Conservation (phyloP, 1,140 invertebrate genomes). For the Listronotus bonariensis region DNA sequence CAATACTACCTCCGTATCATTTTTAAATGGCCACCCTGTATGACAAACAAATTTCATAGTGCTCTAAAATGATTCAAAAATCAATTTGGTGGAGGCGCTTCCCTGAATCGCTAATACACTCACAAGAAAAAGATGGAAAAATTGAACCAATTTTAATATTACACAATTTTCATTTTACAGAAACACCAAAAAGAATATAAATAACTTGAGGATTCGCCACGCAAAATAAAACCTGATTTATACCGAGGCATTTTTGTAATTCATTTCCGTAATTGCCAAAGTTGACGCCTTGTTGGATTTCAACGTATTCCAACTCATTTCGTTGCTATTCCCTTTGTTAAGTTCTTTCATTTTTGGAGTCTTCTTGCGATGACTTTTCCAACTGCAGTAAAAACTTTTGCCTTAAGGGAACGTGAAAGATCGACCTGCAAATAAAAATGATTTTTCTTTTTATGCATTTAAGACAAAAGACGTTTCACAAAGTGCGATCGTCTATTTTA, state of each 20-base stretch:
- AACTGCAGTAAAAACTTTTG: constrained; percentile 48
- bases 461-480: constrained; percentile 22
- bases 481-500: constrained; percentile 4
- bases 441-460: constrained; percentile 34
- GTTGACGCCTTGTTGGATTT: constrained; percentile 45
- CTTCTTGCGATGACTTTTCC: constrained; percentile 39
- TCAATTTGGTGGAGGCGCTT: no score
- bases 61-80: no score
- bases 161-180: no score
- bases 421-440: constrained; percentile 39
- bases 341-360: constrained; percentile 43
- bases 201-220: constrained; percentile 16
- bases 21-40: no score
- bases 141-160: no score
- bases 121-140: no score
- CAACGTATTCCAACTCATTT: constrained; percentile 47
- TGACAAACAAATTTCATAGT: no score
- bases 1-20: no score
- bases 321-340: constrained; percentile 43
- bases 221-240: constrained; percentile 38
- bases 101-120: no score
- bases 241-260: constrained; percentile 38
- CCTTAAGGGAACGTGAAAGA: constrained; percentile 44
- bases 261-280: constrained; percentile 48
- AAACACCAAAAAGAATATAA: neutral